Percentiles rank a stretch among this genome's conserved stretches.
phyloP scores from a whole-genome alignment of 2,113 vertebrate genomes.

The Tragelaphus strepsiceros region DNA sequence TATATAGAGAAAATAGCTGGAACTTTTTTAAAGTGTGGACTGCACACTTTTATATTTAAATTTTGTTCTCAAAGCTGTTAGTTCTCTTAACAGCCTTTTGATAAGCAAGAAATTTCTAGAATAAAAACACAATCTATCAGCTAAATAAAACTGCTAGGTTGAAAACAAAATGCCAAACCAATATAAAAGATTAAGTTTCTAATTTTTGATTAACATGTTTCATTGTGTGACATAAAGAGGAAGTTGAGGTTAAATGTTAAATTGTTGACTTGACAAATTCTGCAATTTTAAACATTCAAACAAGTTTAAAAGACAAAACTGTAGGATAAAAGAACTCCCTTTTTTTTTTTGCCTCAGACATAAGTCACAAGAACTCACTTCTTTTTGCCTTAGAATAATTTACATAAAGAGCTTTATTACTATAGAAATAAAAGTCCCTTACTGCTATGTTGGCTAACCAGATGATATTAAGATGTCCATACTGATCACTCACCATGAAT shows the following conservation, averaged over 20 bases:
- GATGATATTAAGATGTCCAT: neutral
- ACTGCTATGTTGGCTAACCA: neutral
- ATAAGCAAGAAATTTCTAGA: neutral
- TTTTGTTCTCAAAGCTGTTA: neutral
- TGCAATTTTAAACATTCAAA: neutral
- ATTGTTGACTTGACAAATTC: neutral
- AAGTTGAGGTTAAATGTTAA: conserved; percentile 8
- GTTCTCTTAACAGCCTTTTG: neutral
- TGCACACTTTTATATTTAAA: neutral
- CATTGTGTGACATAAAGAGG: neutral
- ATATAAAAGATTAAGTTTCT: conserved; percentile 8
- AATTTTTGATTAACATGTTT: neutral
- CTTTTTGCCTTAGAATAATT: neutral
- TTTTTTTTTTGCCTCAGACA: neutral
- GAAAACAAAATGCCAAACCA: neutral
- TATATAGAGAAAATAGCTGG: neutral
- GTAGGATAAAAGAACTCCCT: neutral
- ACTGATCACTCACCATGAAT: neutral
- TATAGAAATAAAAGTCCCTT: neutral
- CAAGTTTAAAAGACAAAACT: neutral
- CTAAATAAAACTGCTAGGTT: neutral
- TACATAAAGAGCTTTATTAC: neutral
- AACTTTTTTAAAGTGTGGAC: neutral
- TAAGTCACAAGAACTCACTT: neutral
- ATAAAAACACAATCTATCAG: neutral